A percentile compares a stretch with the other conserved stretches of the same genome.
Evolutionary conservation across 2,113 vertebrate genomes (phyloP).

Genomic region (Equus quagga): DNA sequence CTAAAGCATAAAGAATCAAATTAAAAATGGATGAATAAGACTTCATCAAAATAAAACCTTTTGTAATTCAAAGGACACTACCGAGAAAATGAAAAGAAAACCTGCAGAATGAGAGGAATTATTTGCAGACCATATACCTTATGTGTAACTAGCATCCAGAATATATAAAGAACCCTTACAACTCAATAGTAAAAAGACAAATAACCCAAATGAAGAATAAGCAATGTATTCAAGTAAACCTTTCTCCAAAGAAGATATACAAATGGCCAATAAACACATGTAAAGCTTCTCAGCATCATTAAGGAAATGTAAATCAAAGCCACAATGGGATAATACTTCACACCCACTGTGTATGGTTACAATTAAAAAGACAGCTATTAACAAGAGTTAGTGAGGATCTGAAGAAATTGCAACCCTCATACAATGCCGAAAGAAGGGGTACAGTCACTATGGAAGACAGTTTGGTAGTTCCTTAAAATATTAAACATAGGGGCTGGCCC

Average conservation of each 20-base stretch:
- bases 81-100: background rate
- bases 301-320: background rate
- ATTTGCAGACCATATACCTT: background rate
- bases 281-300: background rate
- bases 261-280: background rate
- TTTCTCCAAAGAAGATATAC: background rate
- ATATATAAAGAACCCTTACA: background rate
- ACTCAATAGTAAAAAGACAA: background rate
- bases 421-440: background rate
- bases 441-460: background rate
- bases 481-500: background rate
- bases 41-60: background rate
- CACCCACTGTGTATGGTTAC: background rate
- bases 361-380: background rate
- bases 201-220: background rate
- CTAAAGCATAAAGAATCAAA: background rate
- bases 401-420: background rate
- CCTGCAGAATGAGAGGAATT: background rate
- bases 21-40: background rate
- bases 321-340: background rate
- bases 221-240: background rate
- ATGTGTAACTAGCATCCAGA: background rate
- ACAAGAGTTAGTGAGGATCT: background rate
- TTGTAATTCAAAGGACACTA: background rate
- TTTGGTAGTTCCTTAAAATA: background rate